A percentile compares a stretch with the other conserved stretches of the same genome.
These are phyloP conservation scores for Lycodopsis pacificus DNA, from an alignment of 2,797 vertebrate genomes.

Conservation along the genomic window DNA sequence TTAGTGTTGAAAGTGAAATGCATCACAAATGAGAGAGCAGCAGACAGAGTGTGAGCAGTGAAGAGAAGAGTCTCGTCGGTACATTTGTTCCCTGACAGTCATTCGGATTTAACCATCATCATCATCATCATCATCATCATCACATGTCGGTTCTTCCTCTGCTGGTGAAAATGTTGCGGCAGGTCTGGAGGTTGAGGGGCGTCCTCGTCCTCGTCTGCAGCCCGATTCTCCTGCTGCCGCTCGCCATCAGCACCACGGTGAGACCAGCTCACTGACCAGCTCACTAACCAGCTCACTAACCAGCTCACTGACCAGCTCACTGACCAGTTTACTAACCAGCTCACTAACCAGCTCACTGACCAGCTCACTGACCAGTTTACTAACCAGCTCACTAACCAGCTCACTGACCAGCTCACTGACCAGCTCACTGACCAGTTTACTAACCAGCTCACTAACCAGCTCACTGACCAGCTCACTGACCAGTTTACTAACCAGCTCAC, in stretches of 20 bases:
- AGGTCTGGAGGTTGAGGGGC: slow-evolving; percentile 76
- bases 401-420: too few relatives aligned
- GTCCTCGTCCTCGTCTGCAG: slow-evolving; percentile 82
- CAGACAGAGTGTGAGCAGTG: neutral
- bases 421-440: too few relatives aligned
- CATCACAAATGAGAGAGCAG: slow-evolving; percentile 30
- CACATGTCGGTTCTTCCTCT: slow-evolving; percentile 66
- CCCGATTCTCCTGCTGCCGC: slow-evolving; percentile 88
- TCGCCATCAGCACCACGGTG: slow-evolving; percentile 86
- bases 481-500: too few relatives aligned
- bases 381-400: too few relatives aligned
- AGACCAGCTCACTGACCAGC: slow-evolving; percentile 2
- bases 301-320: too few relatives aligned
- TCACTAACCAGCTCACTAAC: too few relatives aligned
- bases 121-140: neutral
- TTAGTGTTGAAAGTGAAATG: slow-evolving; percentile 59
- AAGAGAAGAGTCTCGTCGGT: neutral
- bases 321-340: too few relatives aligned
- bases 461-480: too few relatives aligned
- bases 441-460: too few relatives aligned
- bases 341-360: neutral
- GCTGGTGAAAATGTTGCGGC: slow-evolving; percentile 57
- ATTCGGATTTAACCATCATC: neutral
- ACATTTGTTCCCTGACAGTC: neutral
- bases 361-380: too few relatives aligned